A percentile compares a stretch with the other conserved stretches of the same genome.
phyloP scores from a whole-genome alignment of 2,888 invertebrate species.

The Octonoba sinensis region DNA sequence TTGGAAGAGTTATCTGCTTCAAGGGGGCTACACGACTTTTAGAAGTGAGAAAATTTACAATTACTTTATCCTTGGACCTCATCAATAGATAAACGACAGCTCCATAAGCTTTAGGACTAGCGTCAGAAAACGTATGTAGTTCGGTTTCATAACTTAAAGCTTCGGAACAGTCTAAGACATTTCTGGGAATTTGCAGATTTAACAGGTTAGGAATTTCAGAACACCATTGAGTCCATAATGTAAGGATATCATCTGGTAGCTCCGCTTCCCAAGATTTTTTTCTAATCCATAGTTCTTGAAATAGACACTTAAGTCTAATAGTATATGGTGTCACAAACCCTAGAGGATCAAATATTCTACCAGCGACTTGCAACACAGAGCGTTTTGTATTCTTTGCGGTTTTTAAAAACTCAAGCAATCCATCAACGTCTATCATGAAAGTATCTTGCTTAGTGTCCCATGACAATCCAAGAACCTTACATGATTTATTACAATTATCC shows the following conservation, averaged over 20 bases:
- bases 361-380: too few species aligned
- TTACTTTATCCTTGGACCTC: neutral
- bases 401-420: neutral
- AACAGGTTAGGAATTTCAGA: neutral
- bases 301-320: constrained; percentile 2
- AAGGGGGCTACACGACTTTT: neutral
- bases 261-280: constrained; percentile 6
- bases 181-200: neutral
- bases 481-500: too few species aligned
- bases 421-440: neutral
- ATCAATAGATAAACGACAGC: neutral
- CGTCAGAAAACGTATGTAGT: constrained; percentile 5
- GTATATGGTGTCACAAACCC: too few species aligned
- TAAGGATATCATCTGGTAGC: neutral
- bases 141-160: neutral
- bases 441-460: neutral
- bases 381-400: neutral
- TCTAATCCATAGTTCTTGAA: constrained; percentile 8
- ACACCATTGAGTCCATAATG: neutral
- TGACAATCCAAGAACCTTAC: neutral
- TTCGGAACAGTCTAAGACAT: neutral
- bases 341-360: too few species aligned
- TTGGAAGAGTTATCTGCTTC: neutral
- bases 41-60: neutral
- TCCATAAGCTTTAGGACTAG: constrained; percentile 6